Conservation (phyloP, 2,113 vertebrate species). For the Amazona vittata region DNA sequence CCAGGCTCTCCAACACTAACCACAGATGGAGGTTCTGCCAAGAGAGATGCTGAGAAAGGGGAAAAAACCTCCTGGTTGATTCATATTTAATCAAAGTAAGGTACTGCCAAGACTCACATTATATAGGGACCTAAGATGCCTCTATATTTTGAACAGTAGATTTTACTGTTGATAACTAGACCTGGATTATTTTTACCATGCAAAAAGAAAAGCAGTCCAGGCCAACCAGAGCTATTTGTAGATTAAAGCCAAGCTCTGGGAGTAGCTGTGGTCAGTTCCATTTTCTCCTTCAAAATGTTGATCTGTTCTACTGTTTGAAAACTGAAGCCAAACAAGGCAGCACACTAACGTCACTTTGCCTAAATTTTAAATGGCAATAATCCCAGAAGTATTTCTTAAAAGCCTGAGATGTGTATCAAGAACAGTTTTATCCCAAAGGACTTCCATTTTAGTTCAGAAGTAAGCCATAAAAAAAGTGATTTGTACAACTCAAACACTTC, state of each 20-base stretch:
- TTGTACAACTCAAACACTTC: background rate
- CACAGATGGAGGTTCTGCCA: slow-evolving; percentile 15
- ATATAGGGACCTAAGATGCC: background rate
- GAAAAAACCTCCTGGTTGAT: slow-evolving; percentile 41
- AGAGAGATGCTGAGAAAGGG: slow-evolving; percentile 51
- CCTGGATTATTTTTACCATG: background rate
- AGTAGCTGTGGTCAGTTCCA: background rate
- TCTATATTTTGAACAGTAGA: background rate
- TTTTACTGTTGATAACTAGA: background rate
- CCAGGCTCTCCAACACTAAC: slow-evolving; percentile 32
- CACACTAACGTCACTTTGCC: background rate
- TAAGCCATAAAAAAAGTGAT: background rate
- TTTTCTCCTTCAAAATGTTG: background rate
- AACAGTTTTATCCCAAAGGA: background rate
- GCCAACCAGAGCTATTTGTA: background rate
- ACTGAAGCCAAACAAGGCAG: background rate
- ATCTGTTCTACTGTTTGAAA: background rate
- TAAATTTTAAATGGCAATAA: background rate
- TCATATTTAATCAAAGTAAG: slow-evolving; percentile 35
- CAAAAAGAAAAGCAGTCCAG: background rate
- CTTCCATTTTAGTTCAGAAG: background rate
- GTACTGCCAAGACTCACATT: background rate
- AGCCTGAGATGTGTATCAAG: background rate
- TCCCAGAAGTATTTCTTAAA: background rate
- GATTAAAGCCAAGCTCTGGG: background rate